Evolutionary conservation across 2,113 vertebrate genomes (phyloP).

Genomic region (Centropristis striata): DNA sequence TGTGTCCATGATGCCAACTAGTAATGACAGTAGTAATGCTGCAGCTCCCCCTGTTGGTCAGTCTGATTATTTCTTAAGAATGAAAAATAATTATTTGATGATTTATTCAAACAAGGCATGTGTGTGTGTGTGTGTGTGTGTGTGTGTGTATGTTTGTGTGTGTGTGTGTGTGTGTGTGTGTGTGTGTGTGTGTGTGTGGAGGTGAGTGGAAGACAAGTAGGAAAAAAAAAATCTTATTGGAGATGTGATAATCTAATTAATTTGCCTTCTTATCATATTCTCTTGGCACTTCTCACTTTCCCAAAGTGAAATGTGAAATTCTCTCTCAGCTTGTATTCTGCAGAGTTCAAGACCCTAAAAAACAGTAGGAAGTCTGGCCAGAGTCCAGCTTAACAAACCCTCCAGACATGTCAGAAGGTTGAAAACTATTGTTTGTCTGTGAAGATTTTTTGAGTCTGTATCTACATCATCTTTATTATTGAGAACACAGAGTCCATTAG

Average conservation of each 20-base stretch:
- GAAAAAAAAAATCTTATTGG: neutral
- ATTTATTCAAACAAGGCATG: neutral
- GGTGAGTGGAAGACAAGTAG: neutral
- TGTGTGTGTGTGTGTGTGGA: neutral
- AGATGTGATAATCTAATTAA: neutral
- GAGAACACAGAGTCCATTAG: neutral
- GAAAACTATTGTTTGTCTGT: neutral
- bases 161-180: constrained; percentile 3
- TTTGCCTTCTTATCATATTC: neutral
- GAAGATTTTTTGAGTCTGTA: neutral
- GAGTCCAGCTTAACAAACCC: neutral
- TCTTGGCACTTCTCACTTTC: neutral
- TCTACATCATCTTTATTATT: neutral
- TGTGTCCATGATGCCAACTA: neutral
- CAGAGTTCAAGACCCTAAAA: neutral
- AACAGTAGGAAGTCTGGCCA: neutral
- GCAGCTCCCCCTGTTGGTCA: constrained; percentile 21
- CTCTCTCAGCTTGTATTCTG: neutral
- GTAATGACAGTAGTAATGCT: neutral
- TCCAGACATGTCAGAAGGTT: neutral
- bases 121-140: neutral
- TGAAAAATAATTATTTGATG: neutral
- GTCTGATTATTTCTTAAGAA: neutral
- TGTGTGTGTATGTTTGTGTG: neutral
- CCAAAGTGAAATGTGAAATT: neutral